Base-by-base conservation (phyloP, 2,797 vertebrate genomes). In the Mergus octosetaceus region DNA sequence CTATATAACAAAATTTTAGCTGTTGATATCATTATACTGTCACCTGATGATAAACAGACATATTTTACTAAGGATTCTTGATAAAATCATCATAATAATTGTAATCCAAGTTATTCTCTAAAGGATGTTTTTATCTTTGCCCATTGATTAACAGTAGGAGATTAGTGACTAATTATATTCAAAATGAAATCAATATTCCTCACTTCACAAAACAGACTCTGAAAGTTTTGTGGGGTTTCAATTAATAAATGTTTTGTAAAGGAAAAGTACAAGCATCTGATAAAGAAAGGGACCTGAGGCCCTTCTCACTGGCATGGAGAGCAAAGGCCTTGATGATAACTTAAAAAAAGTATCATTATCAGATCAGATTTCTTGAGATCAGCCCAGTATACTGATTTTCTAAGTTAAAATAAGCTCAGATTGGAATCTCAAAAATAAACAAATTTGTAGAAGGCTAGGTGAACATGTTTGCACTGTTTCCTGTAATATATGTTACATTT, bases 401-500 rank as follows among this genome's bases (percentile, higher is more conserved):
- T 65, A 76, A 82, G 74, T 61, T 57, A 94, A 94, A 92, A 64
- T 54, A 20, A 88, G n/a, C 43, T 93, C 85, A 93, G 85, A 93
- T 85, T 82, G 56, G 74, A 86, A 85, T 71, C 60, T 85, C 62
- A 88, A 70, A 91, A 86, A 76, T 79, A 93, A 91, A 85, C 19
- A 88, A 94, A 91, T 57, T 73, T 81, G 43, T 79, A 82, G 82
- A 91, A 85, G 83, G 53, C 85, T 91, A 95, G 71, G 87, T 91
- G 72, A 82, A 82, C 65, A 60, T 30, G 41, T 91, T 96, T 95
- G 85, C 66, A 62, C 92, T 60, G 39, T 65, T 87, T 76, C 36
- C 80, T 93, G 56, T 71, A 83, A 91, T 94, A 87, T 78, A 86
- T 43, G 41, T 64, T 91, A 66, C 60, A 70, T 54, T 88, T 96